Conservation (phyloP, 2,888 invertebrate species). For the Heliconius hortense region DNA sequence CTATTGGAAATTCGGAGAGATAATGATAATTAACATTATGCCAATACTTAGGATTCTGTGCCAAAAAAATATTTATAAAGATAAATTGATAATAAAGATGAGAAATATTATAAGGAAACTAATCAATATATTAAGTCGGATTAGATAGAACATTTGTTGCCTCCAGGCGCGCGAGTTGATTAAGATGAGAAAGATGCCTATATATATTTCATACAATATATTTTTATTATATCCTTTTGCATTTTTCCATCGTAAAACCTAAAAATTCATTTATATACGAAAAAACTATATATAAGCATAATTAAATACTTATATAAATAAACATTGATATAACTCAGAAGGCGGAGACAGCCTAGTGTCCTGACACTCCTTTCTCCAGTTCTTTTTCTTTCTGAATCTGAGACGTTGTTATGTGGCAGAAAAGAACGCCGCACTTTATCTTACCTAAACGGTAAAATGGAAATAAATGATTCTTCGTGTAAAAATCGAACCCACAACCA, state of each 20-base stretch:
- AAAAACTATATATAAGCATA: no score
- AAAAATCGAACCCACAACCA: no score
- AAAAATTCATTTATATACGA: background rate
- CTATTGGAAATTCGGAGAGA: background rate
- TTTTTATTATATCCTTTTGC: background rate
- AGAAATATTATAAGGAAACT: background rate
- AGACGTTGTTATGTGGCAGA: no score
- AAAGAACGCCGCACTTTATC: no score
- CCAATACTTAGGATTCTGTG: background rate
- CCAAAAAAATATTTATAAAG: background rate
- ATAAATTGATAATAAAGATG: background rate
- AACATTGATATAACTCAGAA: no score
- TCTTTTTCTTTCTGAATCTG: no score
- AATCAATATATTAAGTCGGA: slow-evolving; percentile 1
- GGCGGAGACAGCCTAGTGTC: no score
- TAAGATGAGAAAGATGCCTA: background rate
- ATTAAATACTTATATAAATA: no score
- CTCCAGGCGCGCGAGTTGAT: slow-evolving; percentile 1
- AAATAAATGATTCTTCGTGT: no score
- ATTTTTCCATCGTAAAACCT: background rate
- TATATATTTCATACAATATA: background rate
- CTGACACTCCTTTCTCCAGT: no score
- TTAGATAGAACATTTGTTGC: background rate
- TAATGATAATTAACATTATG: background rate
- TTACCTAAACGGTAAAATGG: no score